Conservation (phyloP, 2,888 invertebrate genomes). For the Bembecia ichneumoniformis region DNA sequence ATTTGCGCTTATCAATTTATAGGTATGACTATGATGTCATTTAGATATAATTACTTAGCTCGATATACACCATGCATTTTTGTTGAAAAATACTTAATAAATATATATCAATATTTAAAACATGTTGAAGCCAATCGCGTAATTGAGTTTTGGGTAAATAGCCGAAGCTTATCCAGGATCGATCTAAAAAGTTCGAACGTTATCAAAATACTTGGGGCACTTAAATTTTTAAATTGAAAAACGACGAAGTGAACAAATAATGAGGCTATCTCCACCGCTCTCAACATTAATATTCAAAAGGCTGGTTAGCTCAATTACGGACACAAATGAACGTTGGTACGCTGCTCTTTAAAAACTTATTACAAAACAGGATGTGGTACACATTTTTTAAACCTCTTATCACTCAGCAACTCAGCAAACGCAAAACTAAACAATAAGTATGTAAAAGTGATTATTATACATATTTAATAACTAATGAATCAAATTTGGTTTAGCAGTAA, state of each 20-base stretch:
- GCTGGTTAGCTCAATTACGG: constrained; percentile 15
- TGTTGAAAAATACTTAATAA: no score
- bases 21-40: no score
- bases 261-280: constrained; percentile 4
- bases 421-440: no score
- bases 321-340: constrained; percentile 5
- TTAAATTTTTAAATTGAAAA: not conserved
- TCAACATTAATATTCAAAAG: constrained; percentile 15
- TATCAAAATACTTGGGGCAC: constrained; percentile 32
- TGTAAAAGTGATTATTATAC: no score
- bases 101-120: no score
- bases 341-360: constrained; percentile 8
- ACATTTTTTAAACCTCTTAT: not conserved
- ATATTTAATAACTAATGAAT: no score
- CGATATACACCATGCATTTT: no score
- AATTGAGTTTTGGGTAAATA: not conserved
- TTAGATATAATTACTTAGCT: no score
- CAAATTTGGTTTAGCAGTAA: no score
- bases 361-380: not conserved
- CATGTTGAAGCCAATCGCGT: no score
- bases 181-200: constrained; percentile 27
- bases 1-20: no score
- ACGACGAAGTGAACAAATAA: not conserved
- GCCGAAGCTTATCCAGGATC: constrained; percentile 37
- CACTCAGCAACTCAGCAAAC: not conserved